Evolutionary conservation across 2,113 vertebrate species (phyloP).

Genomic region (Xerus inauris): DNA sequence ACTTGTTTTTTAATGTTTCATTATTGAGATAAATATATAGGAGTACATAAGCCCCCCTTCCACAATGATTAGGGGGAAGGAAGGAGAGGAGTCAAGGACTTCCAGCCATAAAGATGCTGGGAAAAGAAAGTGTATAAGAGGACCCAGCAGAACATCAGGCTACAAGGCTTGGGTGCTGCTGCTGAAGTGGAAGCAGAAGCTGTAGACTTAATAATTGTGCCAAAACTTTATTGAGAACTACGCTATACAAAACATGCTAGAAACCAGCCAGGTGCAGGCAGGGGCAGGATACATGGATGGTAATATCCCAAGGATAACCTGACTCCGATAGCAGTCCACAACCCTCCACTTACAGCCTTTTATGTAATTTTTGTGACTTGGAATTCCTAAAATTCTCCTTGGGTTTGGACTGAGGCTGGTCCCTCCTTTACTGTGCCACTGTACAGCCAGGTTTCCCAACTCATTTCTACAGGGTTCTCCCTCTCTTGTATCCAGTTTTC

Average conservation of each 20-base stretch:
- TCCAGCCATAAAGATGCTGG: background rate
- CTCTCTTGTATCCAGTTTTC: background rate
- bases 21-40: background rate
- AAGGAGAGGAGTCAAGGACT: background rate
- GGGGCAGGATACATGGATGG: background rate
- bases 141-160: background rate
- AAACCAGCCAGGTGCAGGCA: background rate
- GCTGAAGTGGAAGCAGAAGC: constrained; percentile 38
- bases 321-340: background rate
- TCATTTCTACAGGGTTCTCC: background rate
- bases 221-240: constrained; percentile 42
- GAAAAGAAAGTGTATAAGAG: background rate
- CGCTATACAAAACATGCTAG: constrained; percentile 16
- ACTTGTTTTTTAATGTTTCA: background rate
- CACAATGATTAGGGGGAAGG: background rate
- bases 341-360: background rate
- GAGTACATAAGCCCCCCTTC: background rate
- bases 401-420: background rate
- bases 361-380: background rate
- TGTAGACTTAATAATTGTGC: background rate
- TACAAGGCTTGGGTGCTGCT: background rate
- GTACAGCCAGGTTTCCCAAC: background rate
- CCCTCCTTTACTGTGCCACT: background rate
- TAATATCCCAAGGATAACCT: background rate
- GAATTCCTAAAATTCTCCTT: background rate